phyloP scores from a whole-genome alignment of 2,797 vertebrate genomes.

The Florisuga fusca region DNA sequence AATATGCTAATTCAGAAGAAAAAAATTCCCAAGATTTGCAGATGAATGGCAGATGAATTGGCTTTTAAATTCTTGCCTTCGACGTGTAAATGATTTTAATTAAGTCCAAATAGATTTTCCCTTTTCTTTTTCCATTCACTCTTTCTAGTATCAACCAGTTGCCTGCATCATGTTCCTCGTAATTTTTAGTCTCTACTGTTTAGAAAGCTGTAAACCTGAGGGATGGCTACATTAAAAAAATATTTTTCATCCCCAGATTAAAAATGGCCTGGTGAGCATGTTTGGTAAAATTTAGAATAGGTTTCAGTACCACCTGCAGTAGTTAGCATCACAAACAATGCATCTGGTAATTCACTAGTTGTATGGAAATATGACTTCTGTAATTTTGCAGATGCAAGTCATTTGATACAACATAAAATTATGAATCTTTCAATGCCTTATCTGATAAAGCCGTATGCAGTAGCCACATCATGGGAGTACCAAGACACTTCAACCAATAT shows the following conservation, averaged over 20 bases:
- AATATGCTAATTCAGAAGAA: background rate
- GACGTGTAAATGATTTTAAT: constrained; percentile 31
- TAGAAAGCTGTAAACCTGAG: background rate
- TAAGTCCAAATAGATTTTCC: background rate
- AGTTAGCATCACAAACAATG: background rate
- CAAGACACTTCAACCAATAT: background rate
- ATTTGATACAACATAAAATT: background rate
- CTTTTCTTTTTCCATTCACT: background rate
- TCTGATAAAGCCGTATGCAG: background rate
- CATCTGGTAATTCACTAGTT: background rate
- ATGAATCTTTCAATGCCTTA: background rate
- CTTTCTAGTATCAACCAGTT: background rate
- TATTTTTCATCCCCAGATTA: background rate
- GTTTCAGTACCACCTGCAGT: background rate
- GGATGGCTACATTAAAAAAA: background rate
- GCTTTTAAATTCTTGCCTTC: constrained; percentile 6
- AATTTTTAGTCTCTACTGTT: background rate
- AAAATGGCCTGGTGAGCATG: background rate
- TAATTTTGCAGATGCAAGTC: background rate
- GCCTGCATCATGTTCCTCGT: background rate
- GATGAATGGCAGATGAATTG: background rate
- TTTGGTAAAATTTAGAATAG: background rate
- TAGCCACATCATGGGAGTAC: background rate
- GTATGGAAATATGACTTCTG: background rate
- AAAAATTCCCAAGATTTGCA: background rate